Percentiles rank a stretch among this genome's conserved stretches.
phyloP scores from a whole-genome alignment of 2,888 invertebrate genomes.

The Pristionchus exspectatus region DNA sequence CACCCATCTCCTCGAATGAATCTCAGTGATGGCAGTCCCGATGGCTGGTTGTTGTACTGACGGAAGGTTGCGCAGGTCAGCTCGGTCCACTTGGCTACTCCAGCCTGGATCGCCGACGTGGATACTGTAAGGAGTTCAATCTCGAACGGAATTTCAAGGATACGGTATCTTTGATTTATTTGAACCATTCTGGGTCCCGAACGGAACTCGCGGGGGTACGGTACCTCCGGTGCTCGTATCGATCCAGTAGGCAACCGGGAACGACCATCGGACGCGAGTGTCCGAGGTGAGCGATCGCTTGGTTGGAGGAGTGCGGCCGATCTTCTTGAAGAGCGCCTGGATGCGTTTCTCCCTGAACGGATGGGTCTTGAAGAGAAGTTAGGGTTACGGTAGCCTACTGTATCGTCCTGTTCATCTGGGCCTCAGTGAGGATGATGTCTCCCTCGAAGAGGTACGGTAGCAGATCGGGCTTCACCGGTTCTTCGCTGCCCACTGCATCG shows the following conservation, averaged over 20 bases:
- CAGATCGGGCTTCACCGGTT: conserved; percentile 62
- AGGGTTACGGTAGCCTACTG: conserved; percentile 39
- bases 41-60: conserved; percentile 56
- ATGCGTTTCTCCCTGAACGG: conserved; percentile 64
- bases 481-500: conserved; percentile 36
- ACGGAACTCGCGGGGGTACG: not conserved
- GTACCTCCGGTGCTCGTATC: conserved; percentile 67
- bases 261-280: conserved; percentile 62
- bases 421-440: conserved; percentile 73
- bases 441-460: conserved; percentile 76
- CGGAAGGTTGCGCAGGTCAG: conserved; percentile 73
- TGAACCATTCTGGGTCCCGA: not conserved
- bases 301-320: conserved; percentile 56
- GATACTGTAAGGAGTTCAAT: conserved; percentile 60
- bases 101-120: conserved; percentile 66
- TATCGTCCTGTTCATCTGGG: conserved; percentile 68
- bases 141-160: no score
- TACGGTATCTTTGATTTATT: no score
- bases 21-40: conserved; percentile 19
- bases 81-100: conserved; percentile 70
- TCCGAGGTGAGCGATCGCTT: conserved; percentile 68
- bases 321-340: conserved; percentile 48
- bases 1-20: conserved; percentile 57
- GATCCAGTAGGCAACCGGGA: conserved; percentile 71
- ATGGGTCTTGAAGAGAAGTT: conserved; percentile 58